phyloP scores from a whole-genome alignment of 2,888 invertebrate genomes.

The Tetheella fluctuosa region DNA sequence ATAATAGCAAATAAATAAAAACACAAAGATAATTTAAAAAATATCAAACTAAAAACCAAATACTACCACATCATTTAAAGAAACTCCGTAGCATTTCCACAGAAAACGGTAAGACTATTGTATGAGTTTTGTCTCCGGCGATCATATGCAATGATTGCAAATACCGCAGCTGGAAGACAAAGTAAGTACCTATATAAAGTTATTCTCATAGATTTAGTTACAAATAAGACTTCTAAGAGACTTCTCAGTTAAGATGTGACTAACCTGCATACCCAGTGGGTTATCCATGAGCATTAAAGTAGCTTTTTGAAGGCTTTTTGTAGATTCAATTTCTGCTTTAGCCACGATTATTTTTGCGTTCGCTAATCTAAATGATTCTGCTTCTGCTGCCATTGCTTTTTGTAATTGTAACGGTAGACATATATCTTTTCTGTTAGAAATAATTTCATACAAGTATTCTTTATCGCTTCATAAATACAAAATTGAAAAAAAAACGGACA shows the following conservation, averaged over 20 bases:
- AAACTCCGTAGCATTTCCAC: slow-evolving; percentile 85
- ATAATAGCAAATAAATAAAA: slow-evolving; percentile 15
- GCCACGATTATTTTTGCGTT: slow-evolving; percentile 87
- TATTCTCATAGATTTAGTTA: too few relatives aligned
- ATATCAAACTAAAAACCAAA: slow-evolving; percentile 11
- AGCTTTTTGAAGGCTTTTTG: slow-evolving; percentile 85
- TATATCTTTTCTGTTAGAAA: slow-evolving; percentile 54
- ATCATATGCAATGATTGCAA: slow-evolving; percentile 94
- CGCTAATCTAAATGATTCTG: slow-evolving; percentile 85
- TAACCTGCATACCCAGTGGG: slow-evolving; percentile 76
- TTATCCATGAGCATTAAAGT: slow-evolving; percentile 84
- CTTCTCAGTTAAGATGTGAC: slow-evolving; percentile 27
- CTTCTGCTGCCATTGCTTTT: slow-evolving; percentile 86
- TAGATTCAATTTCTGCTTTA: slow-evolving; percentile 86
- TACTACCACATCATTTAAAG: slow-evolving; percentile 30
- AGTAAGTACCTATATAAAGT: slow-evolving; percentile 32
- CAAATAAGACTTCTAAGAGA: background rate
- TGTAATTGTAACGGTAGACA: slow-evolving; percentile 76
- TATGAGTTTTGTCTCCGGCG: slow-evolving; percentile 94
- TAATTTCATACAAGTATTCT: background rate
- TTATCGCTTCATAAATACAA: background rate
- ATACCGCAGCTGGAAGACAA: slow-evolving; percentile 87
- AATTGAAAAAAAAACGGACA: background rate
- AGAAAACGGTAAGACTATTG: slow-evolving; percentile 94
- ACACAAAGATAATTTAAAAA: slow-evolving; percentile 8